Conservation (phyloP, 92 coral and sea anemone species). For the Ricordea florida region DNA sequence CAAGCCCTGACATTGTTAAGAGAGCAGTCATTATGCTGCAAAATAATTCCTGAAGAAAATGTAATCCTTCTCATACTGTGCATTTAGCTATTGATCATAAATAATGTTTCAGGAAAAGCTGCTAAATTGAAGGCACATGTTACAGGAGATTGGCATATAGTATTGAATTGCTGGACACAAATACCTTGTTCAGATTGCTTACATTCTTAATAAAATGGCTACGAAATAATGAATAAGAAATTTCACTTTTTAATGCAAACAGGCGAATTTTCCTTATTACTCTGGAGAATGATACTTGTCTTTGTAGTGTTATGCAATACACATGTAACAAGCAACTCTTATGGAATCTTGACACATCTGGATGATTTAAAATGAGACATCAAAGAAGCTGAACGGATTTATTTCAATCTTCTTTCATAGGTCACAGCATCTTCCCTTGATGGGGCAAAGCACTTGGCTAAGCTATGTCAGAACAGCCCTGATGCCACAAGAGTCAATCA, state of each 20-base stretch:
- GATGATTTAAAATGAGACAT: neutral
- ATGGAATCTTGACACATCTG: neutral
- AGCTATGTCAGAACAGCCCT: constrained; percentile 30
- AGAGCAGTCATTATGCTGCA: neutral
- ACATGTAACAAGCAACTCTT: neutral
- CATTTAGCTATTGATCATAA: neutral
- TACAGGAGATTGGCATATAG: neutral
- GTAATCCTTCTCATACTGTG: neutral
- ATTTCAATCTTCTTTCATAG: constrained; percentile 18
- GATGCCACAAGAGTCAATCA: constrained; percentile 49
- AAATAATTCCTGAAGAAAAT: neutral
- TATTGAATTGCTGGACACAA: constrained; percentile 1
- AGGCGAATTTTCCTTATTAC: neutral
- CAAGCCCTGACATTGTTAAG: neutral
- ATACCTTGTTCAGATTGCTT: neutral
- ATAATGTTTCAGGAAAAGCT: neutral
- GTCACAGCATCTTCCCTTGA: constrained; percentile 58
- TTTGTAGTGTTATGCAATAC: constrained; percentile 2
- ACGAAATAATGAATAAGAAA: neutral
- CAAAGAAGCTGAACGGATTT: neutral
- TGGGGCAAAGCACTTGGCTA: constrained; percentile 52
- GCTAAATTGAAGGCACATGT: neutral
- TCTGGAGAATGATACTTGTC: neutral
- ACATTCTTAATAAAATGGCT: neutral
- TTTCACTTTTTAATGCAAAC: neutral